Percentiles rank a stretch among this genome's conserved stretches.
Evolutionary conservation across 2,113 vertebrate genomes (phyloP).

Genomic region (Junco hyemalis): DNA sequence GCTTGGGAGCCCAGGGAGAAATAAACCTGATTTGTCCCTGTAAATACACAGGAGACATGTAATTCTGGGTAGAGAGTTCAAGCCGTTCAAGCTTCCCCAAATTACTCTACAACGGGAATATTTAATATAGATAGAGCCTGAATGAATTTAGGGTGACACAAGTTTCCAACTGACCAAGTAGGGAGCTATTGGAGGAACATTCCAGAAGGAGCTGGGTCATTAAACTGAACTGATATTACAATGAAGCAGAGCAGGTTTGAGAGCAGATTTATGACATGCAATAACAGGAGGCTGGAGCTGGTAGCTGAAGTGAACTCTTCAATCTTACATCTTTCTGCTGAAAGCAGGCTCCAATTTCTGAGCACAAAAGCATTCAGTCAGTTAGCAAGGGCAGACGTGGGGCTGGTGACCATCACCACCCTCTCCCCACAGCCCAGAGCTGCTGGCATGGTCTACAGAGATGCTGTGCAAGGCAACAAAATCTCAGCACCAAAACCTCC

Average conservation of each 20-base stretch:
- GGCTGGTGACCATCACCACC: not conserved
- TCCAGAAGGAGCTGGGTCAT: not conserved
- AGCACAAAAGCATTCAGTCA: not conserved
- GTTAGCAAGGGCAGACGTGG: not conserved
- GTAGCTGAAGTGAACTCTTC: not conserved
- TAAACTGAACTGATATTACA: constrained; percentile 18
- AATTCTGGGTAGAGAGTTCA: not conserved
- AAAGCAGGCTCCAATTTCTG: not conserved
- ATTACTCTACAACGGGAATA: not conserved
- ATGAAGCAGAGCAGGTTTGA: not conserved
- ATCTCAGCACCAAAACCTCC: not conserved
- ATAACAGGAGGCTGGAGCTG: not conserved
- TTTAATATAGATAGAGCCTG: not conserved
- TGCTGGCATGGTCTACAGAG: not conserved
- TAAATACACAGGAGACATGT: not conserved
- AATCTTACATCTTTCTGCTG: not conserved
- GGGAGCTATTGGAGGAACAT: not conserved
- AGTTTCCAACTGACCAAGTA: not conserved
- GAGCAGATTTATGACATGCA: not conserved
- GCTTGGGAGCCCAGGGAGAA: not conserved
- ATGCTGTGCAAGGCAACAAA: not conserved
- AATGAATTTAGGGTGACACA: not conserved
- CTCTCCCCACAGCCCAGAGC: not conserved
- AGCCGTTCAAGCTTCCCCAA: not conserved
- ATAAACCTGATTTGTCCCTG: not conserved